Evolutionary conservation across 2,113 vertebrate genomes (phyloP).

Genomic region (Pandion haliaetus): DNA sequence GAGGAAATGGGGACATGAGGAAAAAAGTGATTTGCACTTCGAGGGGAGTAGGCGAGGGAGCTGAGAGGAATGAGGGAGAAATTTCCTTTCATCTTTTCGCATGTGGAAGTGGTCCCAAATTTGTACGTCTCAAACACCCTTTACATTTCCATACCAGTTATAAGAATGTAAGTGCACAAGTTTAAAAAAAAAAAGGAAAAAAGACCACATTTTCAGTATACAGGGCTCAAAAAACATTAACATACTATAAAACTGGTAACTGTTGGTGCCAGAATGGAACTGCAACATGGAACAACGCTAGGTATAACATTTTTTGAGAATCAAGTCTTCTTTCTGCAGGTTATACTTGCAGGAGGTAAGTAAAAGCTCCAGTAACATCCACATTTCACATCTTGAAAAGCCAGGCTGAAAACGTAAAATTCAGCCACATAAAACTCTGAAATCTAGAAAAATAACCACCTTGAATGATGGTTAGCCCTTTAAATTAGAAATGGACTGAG

Average conservation of each 20-base stretch:
- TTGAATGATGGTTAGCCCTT: neutral
- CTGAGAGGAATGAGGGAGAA: neutral
- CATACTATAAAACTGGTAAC: neutral
- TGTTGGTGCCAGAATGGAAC: neutral
- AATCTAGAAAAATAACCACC: neutral
- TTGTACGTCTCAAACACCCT: neutral
- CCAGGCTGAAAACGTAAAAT: neutral
- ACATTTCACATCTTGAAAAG: neutral
- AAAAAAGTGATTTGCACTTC: neutral
- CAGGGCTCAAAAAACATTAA: neutral
- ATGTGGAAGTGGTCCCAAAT: neutral
- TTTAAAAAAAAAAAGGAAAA: neutral
- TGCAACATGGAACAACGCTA: neutral
- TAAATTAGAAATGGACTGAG: neutral
- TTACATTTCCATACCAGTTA: neutral
- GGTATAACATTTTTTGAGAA: neutral
- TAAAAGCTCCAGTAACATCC: neutral
- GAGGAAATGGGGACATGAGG: neutral
- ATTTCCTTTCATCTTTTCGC: neutral
- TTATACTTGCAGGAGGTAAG: neutral
- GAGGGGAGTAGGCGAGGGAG: neutral
- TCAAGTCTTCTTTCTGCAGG: neutral
- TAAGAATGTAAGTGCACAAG: neutral
- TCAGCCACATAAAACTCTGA: neutral
- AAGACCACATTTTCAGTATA: neutral